Evolutionary conservation across 2,888 invertebrate genomes (phyloP).

Genomic region (Homarus gammarus): DNA sequence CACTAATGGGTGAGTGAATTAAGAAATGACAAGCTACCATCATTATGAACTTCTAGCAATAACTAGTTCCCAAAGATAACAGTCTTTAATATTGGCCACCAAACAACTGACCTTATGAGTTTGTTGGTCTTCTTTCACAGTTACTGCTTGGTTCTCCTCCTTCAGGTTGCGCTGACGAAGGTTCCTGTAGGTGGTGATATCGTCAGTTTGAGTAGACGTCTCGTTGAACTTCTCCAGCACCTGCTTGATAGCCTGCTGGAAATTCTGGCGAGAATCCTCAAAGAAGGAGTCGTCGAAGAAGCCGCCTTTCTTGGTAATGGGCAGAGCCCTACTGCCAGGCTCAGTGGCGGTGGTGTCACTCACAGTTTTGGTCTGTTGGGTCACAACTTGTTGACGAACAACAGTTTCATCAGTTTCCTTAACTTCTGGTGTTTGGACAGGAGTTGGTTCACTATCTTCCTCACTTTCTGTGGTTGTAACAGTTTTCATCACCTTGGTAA

Average conservation of each 20-base stretch:
- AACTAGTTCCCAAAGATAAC: too few species aligned
- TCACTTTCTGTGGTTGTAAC: background rate
- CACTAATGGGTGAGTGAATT: too few species aligned
- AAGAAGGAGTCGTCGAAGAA: constrained; percentile 75
- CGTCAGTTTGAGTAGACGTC: constrained; percentile 33
- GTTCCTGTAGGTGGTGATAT: constrained; percentile 63
- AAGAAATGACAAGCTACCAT: too few species aligned
- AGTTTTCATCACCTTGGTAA: background rate
- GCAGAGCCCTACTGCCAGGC: constrained; percentile 20
- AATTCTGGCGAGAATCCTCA: constrained; percentile 59
- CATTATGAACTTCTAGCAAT: too few species aligned
- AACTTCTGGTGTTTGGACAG: background rate
- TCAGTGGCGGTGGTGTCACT: background rate
- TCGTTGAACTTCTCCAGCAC: constrained; percentile 51
- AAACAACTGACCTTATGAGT: constrained; percentile 36
- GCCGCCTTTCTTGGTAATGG: constrained; percentile 31
- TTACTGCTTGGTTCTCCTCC: constrained; percentile 66
- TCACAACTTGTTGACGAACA: background rate
- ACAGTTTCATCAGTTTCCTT: background rate
- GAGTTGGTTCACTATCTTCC: background rate
- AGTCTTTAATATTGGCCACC: too few species aligned
- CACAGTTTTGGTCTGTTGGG: background rate
- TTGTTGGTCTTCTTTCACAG: constrained; percentile 32
- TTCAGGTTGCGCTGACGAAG: constrained; percentile 61
- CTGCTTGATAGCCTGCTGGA: constrained; percentile 57